Evolutionary conservation across 2,113 vertebrate genomes (phyloP).

Genomic region (Salvelinus sp.): DNA sequence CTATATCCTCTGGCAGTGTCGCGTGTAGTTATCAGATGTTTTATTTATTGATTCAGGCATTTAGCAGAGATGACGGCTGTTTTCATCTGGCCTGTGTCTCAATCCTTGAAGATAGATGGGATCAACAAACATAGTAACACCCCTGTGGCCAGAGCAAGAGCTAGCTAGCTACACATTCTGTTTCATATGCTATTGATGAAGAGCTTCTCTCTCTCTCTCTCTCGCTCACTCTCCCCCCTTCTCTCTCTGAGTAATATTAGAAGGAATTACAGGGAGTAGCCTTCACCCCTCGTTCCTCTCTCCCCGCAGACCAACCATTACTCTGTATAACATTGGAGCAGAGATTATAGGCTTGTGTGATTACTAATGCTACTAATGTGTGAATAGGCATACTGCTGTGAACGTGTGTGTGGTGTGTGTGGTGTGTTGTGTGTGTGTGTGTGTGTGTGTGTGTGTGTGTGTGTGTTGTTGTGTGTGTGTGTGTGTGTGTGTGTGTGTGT

Average conservation of each 20-base stretch:
- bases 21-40: too few species aligned
- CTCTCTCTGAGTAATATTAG: conserved; percentile 22
- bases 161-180: conserved; percentile 10
- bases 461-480: too few species aligned
- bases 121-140: conserved; percentile 24
- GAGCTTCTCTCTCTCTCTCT: not conserved
- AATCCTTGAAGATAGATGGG: conserved; percentile 8
- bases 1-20: too few species aligned
- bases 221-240: conserved; percentile 14
- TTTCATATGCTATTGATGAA: conserved; percentile 19
- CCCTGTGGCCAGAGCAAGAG: conserved; percentile 29
- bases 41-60: too few species aligned
- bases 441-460: too few species aligned
- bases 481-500: too few species aligned
- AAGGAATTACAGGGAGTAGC: conserved; percentile 26
- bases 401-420: not conserved
- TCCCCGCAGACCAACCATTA: conserved; percentile 12
- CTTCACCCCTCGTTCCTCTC: not conserved
- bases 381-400: not conserved
- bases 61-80: too few species aligned
- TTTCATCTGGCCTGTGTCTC: conserved; percentile 16
- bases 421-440: too few species aligned
- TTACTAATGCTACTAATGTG: conserved; percentile 15
- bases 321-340: conserved; percentile 15
- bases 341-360: conserved; percentile 15